Evolutionary conservation across 1,140 invertebrate genomes (phyloP).

Genomic region (Varroa destructor): DNA sequence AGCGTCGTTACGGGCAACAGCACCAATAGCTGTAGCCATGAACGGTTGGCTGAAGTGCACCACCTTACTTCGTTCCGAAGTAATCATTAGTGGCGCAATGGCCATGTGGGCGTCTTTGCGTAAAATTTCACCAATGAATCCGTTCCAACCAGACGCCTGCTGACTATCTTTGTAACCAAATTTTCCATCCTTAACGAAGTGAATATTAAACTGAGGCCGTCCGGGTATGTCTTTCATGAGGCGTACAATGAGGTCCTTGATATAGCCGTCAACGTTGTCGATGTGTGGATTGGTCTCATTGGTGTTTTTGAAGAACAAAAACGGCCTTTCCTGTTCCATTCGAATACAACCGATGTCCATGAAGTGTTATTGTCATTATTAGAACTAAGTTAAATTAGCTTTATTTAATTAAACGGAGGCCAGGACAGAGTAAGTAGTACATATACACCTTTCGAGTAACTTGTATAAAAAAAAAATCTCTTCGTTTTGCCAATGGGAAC

Average conservation of each 20-base stretch:
- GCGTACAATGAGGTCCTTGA: conserved; percentile 19
- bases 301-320: conserved; percentile 16
- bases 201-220: conserved; percentile 8
- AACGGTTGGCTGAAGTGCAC: conserved; percentile 92
- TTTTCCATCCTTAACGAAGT: conserved; percentile 25
- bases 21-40: conserved; percentile 61
- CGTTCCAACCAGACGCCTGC: conserved; percentile 19
- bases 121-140: conserved; percentile 7
- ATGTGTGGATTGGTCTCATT: conserved; percentile 16
- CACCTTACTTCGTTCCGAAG: conserved; percentile 69
- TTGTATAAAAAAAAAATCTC: too few relatives aligned
- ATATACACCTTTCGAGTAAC: too few relatives aligned
- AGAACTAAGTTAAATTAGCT: too few relatives aligned
- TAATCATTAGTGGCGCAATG: conserved; percentile 83
- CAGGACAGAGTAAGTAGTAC: too few relatives aligned
- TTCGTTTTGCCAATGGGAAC: too few relatives aligned
- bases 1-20: conserved; percentile 9
- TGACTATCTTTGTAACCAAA: conserved; percentile 15
- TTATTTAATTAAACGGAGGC: too few relatives aligned
- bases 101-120: conserved; percentile 65
- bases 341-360: too few relatives aligned
- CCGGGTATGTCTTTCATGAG: conserved; percentile 16
- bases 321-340: background rate
- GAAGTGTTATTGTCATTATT: too few relatives aligned
- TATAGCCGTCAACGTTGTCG: conserved; percentile 26